Evolutionary conservation across 2,888 invertebrate genomes (phyloP), one percentile per base, ranked within the genome.

Genomic region (Apamea epomidion): DNA sequence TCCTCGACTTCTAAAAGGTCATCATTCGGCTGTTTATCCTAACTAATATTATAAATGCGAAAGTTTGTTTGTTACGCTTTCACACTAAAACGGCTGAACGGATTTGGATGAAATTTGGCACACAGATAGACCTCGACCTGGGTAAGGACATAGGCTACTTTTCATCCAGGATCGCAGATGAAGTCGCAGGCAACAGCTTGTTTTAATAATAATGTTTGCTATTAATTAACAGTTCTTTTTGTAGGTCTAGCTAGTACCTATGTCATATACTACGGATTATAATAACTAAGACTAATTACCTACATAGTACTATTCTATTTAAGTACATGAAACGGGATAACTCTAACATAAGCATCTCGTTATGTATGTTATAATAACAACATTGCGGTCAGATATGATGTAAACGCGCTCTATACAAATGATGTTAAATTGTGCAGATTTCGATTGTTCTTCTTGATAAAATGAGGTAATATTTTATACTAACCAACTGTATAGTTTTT

Each of bases 331-430:
- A 78, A 67, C 78, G 67, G 84, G 69, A 74, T 76, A 83, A 67
- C 48, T 51, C 25, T 1, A 71, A 67, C 62, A 72, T 68, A 87
- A 72, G 74, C 54, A 62, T 74, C 51, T 74, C 29, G 62, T 29
- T 42, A 29, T 74, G 71, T 72, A n/a, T n/a, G n/a, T 83, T 83
- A 32, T 78, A 77, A 86, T 77, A 86, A 87, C 67, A 32, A 64
- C 45, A 51, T 37, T 78, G 87, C 51, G 60, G 68, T 87, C 58
- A 78, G 87, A 75, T 72, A 74, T 78, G 62, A 68, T 72, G 79
- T 84, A 87, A 64, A 54, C 37, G 12, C 51, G 32, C 45, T 71
- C 18, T 32, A 58, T 42, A 48, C 65, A 70, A 54, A 69, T 83
- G 60, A 75, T 65, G 72, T 37, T 69, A 87, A 73, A 83, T 79